Percentiles rank a stretch among this genome's conserved stretches.
phyloP scores from a whole-genome alignment of 1,140 invertebrate genomes.

The Steinernema feltiae region DNA sequence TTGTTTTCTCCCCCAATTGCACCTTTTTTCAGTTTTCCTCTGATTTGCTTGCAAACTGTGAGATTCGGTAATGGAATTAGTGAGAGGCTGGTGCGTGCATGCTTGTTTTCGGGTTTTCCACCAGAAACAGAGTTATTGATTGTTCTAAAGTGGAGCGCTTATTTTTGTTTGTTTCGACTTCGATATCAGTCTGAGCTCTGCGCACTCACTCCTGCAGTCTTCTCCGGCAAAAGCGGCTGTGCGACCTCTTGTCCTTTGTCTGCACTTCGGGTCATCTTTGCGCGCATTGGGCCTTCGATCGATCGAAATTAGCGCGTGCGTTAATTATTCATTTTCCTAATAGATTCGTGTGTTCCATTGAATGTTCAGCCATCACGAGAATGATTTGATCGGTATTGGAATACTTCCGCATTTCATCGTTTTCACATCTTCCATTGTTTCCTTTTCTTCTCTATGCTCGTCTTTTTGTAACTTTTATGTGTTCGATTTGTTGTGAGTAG shows the following conservation, averaged over 20 bases:
- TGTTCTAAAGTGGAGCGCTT: background rate
- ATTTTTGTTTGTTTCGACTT: background rate
- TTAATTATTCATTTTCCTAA: conserved; percentile 7
- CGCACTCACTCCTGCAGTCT: background rate
- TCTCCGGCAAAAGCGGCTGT: background rate
- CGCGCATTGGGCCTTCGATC: background rate
- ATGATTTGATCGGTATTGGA: background rate
- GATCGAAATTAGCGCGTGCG: background rate
- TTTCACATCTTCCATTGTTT: background rate
- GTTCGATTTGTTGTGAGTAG: too few species aligned
- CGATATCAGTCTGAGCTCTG: background rate
- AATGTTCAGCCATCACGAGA: background rate
- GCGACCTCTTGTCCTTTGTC: background rate
- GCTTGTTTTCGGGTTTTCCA: background rate
- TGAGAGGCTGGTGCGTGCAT: background rate
- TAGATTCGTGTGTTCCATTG: background rate
- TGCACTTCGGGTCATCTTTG: background rate
- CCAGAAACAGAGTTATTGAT: background rate
- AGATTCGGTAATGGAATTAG: background rate
- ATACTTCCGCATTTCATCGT: background rate
- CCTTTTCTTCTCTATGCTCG: background rate
- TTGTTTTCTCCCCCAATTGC: background rate
- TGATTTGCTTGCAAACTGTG: background rate
- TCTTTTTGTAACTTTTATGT: too few species aligned
- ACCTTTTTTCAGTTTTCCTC: background rate